These are phyloP conservation scores for Panthera leo DNA, from an alignment of 2,113 vertebrate genomes.

Conservation along the genomic window DNA sequence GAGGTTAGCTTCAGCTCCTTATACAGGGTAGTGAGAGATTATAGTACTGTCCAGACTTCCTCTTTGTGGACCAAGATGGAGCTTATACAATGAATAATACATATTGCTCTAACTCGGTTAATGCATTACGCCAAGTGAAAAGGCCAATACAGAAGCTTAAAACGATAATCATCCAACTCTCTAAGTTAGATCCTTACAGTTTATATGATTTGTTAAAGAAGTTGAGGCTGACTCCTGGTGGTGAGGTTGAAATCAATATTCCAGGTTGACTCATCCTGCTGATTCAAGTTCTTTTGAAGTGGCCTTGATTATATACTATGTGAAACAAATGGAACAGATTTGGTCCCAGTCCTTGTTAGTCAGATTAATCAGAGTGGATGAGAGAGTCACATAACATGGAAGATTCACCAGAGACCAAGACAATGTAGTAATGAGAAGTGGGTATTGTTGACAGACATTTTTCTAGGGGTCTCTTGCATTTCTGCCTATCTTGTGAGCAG, in stretches of 20 bases:
- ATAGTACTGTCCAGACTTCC: neutral
- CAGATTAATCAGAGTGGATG: neutral
- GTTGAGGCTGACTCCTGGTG: neutral
- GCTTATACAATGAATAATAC: neutral
- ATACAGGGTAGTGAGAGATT: neutral
- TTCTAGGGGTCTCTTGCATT: neutral
- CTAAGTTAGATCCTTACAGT: neutral
- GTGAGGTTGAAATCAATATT: neutral
- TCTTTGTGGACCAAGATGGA: neutral
- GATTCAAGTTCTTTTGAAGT: neutral
- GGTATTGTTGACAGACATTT: neutral
- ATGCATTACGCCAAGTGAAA: neutral
- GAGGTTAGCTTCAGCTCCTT: neutral
- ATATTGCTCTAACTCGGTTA: neutral
- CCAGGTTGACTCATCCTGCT: neutral
- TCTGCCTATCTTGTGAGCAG: neutral
- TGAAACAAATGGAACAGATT: neutral
- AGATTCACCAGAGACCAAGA: neutral
- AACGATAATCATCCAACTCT: neutral
- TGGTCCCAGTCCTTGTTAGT: neutral
- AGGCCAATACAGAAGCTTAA: neutral
- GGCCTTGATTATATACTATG: neutral
- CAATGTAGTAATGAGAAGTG: neutral
- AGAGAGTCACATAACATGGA: neutral
- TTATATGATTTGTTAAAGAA: conserved; percentile 1